Evolutionary conservation across 2,797 vertebrate species (phyloP), one percentile per base, ranked within the genome.

Genomic region (Chelon labrosus): DNA sequence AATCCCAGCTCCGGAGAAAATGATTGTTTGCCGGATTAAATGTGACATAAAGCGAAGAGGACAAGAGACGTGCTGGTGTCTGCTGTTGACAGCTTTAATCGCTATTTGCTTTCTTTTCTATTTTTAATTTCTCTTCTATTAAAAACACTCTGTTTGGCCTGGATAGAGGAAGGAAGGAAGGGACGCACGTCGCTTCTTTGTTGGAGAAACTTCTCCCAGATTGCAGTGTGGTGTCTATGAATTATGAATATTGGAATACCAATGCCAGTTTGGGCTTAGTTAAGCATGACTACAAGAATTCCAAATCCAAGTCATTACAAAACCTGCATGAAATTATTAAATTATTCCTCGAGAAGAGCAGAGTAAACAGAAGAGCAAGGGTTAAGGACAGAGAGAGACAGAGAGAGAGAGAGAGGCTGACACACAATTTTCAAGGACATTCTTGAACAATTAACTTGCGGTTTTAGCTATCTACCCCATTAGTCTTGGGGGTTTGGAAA

Each of bases 391-490:
- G 55, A 65, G 51, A 53, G 70, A 14, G 58, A 19, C 50, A 25
- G 64, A 38, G 70, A 53, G 75, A n/a, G 50, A 63, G 70, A 65
- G 60, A 68, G 80, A 38, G 73, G 70, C 77, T 85, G 84, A 85
- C 80, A 84, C 76, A 79, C 80, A 86, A 77, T 89, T 89, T 89
- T 91, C 92, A 93, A 93, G 92, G 92, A 85, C 91, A 89, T 87
- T 89, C 87, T 75, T 75, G 79, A 89, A 90, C 91, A 91, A 93
- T 93, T 91, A 92, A 88, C 87, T 90, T 91, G 89, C 47, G 85
- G 82, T 88, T 90, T 91, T 85, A 77, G 87, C 91, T 88, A 89
- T 91, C 89, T 93, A 81, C 74, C 86, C 88, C 91, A 91, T 92
- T 92, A 90, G 90, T 89, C 91, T 88, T 85, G 71, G 83, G 70